Conservation (phyloP, 2,113 vertebrate species). For the Empidonax alnorum region DNA sequence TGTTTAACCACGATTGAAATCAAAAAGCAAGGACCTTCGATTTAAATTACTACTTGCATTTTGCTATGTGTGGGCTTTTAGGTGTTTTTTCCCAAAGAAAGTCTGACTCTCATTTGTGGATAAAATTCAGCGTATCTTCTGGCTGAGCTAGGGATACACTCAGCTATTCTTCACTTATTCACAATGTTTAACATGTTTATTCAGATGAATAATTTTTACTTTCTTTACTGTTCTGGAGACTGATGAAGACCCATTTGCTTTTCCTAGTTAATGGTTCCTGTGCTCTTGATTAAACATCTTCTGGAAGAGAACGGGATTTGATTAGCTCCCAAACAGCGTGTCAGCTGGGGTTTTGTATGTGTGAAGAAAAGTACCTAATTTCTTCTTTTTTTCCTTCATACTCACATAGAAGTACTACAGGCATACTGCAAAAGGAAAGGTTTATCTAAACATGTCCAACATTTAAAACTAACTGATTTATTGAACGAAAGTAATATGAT, state of each 20-base stretch:
- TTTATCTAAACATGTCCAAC: conserved; percentile 13
- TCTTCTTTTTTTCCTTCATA: background rate
- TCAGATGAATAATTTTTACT: background rate
- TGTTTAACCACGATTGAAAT: background rate
- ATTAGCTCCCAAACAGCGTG: background rate
- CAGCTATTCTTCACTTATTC: background rate
- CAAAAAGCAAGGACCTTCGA: background rate
- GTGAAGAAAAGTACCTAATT: background rate
- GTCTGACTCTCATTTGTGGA: background rate
- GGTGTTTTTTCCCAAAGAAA: background rate
- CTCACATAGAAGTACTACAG: background rate
- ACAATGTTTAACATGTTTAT: background rate
- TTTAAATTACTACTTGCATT: conserved; percentile 18
- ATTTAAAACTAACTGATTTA: conserved; percentile 1
- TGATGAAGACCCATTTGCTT: background rate
- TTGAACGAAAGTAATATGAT: background rate
- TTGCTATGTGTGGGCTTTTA: background rate
- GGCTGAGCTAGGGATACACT: background rate
- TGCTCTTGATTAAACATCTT: background rate
- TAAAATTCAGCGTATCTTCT: background rate
- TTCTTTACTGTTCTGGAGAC: background rate
- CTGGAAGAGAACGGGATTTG: background rate
- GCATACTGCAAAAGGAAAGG: background rate
- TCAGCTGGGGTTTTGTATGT: background rate
- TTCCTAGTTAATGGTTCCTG: background rate